phyloP scores from a whole-genome alignment of 2,113 vertebrate species.

The Calidris pygmaea region DNA sequence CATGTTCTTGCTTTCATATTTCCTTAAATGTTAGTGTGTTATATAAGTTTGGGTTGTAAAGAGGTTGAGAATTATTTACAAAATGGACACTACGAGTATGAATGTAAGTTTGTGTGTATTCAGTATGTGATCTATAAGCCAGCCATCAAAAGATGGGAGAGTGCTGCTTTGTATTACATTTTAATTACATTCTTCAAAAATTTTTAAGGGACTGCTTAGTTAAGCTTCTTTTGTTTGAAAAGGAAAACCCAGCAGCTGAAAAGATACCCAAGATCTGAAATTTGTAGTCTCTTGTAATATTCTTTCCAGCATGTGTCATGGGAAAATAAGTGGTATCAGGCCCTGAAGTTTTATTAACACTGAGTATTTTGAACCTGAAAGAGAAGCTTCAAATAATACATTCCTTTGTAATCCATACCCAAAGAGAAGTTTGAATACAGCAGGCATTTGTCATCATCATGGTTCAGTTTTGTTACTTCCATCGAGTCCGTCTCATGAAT shows the following conservation, averaged over 20 bases:
- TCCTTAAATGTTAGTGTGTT: not conserved
- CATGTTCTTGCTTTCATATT: not conserved
- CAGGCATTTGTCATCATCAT: not conserved
- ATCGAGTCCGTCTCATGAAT: not conserved
- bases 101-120: not conserved
- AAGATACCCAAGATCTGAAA: not conserved
- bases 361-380: not conserved
- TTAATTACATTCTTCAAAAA: not conserved
- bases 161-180: not conserved
- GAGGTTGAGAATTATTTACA: not conserved
- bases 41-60: not conserved
- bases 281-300: not conserved
- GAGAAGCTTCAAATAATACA: not conserved
- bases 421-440: not conserved
- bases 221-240: not conserved
- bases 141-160: not conserved
- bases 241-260: not conserved
- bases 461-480: not conserved
- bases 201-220: not conserved
- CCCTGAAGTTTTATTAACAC: not conserved
- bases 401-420: not conserved
- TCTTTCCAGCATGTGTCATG: not conserved
- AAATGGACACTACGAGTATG: not conserved
- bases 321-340: not conserved
- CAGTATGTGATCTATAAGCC: not conserved